Conservation (phyloP, 2,888 invertebrate genomes). For the Volucella zonaria region DNA sequence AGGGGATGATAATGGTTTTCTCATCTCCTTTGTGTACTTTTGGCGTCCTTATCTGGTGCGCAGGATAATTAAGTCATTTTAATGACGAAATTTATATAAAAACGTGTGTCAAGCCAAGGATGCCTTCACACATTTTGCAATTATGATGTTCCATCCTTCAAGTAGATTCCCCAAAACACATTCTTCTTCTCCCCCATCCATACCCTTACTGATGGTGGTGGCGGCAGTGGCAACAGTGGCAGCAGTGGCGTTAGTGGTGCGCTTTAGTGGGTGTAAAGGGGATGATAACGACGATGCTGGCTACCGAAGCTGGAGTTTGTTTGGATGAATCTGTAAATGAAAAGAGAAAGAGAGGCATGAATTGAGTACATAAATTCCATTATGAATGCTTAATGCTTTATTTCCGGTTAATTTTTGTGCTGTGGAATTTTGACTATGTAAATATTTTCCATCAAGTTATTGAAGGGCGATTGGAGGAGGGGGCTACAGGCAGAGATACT, state of each 20-base stretch:
- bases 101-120: conserved; percentile 31
- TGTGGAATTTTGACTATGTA: conserved; percentile 66
- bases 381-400: conserved; percentile 73
- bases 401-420: conserved; percentile 73
- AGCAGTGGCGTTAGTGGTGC: no score
- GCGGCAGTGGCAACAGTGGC: no score
- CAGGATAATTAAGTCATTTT: conserved; percentile 76
- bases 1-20: conserved; percentile 60
- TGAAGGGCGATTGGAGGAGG: not conserved
- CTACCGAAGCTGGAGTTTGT: not conserved
- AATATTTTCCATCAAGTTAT: conserved; percentile 53
- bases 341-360: conserved; percentile 42
- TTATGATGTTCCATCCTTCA: conserved; percentile 67
- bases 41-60: conserved; percentile 49
- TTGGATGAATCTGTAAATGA: conserved; percentile 49
- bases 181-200: not conserved
- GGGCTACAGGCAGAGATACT: not conserved
- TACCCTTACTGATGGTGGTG: not conserved
- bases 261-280: conserved; percentile 4
- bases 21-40: conserved; percentile 37
- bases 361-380: conserved; percentile 71
- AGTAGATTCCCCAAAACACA: conserved; percentile 44
- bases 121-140: conserved; percentile 62
- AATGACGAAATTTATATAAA: conserved; percentile 56
- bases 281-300: conserved; percentile 48